These are phyloP conservation scores for Orchesella flavescens DNA, from an alignment of 2,888 invertebrate genomes.

Conservation along the genomic window DNA sequence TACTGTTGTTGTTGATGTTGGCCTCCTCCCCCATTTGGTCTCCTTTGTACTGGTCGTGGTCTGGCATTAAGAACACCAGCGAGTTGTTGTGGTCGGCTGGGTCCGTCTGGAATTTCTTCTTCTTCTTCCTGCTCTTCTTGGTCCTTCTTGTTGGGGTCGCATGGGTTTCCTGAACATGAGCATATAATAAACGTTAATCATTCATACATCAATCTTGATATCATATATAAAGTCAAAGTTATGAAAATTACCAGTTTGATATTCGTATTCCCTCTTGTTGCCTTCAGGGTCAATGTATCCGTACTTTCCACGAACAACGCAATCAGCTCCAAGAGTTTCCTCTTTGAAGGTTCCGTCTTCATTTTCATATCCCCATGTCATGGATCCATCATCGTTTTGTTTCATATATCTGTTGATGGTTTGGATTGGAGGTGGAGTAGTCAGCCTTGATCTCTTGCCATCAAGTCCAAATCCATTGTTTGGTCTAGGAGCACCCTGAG, in stretches of 20 bases:
- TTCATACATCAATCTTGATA: no score
- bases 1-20: constrained; percentile 55
- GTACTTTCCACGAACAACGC: constrained; percentile 72
- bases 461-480: constrained; percentile 22
- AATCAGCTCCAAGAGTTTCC: constrained; percentile 71
- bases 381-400: constrained; percentile 70
- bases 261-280: constrained; percentile 71
- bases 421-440: constrained; percentile 71
- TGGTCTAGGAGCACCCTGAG: constrained; percentile 16
- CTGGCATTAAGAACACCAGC: constrained; percentile 66
- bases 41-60: constrained; percentile 65
- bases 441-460: constrained; percentile 60
- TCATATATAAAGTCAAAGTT: background rate
- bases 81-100: constrained; percentile 64
- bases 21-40: constrained; percentile 60
- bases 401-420: constrained; percentile 71
- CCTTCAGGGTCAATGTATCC: constrained; percentile 72
- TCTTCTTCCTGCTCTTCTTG: constrained; percentile 66
- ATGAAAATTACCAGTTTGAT: constrained; percentile 65
- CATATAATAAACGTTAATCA: no score
- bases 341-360: constrained; percentile 72
- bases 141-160: constrained; percentile 71
- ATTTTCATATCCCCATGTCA: constrained; percentile 72
- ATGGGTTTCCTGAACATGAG: constrained; percentile 67
- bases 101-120: constrained; percentile 67